phyloP scores from a whole-genome alignment of 2,113 vertebrate species.

The Sylvia atricapilla region DNA sequence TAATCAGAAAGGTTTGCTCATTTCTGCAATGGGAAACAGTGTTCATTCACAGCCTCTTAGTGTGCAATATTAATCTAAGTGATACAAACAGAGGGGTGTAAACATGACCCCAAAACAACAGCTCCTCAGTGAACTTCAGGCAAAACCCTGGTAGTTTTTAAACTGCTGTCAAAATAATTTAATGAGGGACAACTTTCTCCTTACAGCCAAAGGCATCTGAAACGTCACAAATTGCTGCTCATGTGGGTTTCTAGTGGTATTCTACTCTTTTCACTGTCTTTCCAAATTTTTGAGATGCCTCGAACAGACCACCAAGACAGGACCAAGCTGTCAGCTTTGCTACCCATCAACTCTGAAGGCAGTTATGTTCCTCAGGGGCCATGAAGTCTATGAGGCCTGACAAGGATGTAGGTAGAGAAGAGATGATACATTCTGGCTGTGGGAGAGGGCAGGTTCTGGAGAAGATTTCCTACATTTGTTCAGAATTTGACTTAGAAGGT shows the following conservation, averaged over 20 bases:
- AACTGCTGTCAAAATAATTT: background rate
- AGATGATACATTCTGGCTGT: background rate
- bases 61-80: background rate
- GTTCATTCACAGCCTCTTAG: background rate
- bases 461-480: background rate
- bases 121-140: background rate
- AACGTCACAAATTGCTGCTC: background rate
- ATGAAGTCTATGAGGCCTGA: background rate
- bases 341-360: background rate
- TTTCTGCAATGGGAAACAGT: conserved; percentile 71
- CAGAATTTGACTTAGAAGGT: background rate
- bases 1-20: conserved; percentile 88
- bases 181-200: background rate
- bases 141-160: background rate
- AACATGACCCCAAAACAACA: background rate
- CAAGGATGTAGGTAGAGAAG: too few relatives aligned
- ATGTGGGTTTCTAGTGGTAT: background rate
- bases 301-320: background rate
- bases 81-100: background rate
- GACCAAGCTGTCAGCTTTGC: background rate
- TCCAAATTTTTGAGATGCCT: background rate
- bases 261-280: background rate
- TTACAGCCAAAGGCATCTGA: background rate
- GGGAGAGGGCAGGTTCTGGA: background rate
- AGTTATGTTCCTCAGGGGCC: background rate